Evolutionary conservation across 1,140 invertebrate species (phyloP), one percentile per base, ranked within the genome.

Genomic region (Cydia pomonella): DNA sequence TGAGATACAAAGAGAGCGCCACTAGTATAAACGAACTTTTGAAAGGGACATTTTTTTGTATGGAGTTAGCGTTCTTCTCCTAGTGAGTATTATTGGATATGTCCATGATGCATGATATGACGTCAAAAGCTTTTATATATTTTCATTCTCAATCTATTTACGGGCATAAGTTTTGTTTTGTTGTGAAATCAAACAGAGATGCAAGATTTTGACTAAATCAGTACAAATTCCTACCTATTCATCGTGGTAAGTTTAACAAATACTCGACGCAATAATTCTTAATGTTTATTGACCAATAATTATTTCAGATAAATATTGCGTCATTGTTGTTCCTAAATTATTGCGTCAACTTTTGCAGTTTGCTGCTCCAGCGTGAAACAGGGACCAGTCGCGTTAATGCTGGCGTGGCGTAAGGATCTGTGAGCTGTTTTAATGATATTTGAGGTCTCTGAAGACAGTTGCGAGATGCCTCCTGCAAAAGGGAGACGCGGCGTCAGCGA

Each of bases 391-490:
- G 13, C 63, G 63, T 29, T 16, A 33, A 66, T 66, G 63, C 27
- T n/a, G 7, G 63, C 62, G 25, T 16, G 27, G 27, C 13, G 63
- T 66, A 27, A 6, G 27, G 25, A 33, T 6, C 27, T n/a, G 21
- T 33, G 12, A 80, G 75, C n/a, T 2, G 38, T 38, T 76, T 73
- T 18, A 59, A 64, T 75, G 76, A 79, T 82, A 88, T 91, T 90
- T 80, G 91, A 91, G 91, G 87, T 89, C 87, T 84, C 91, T 78
- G 84, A 90, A 66, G 79, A 80, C 44, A 81, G 82, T 66, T 84
- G 77, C 23, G 76, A 79, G 18, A 92, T 92, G 89, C 85, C 91
- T 84, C 89, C 91, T 73, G 80, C 76, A 18, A 91, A 92, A 76
- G 83, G 83, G 74, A 86, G 78, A 82, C 82, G 84, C 27, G 88